Evolutionary conservation across 2,888 invertebrate species (phyloP).

Genomic region (Drosophila koepferae): DNA sequence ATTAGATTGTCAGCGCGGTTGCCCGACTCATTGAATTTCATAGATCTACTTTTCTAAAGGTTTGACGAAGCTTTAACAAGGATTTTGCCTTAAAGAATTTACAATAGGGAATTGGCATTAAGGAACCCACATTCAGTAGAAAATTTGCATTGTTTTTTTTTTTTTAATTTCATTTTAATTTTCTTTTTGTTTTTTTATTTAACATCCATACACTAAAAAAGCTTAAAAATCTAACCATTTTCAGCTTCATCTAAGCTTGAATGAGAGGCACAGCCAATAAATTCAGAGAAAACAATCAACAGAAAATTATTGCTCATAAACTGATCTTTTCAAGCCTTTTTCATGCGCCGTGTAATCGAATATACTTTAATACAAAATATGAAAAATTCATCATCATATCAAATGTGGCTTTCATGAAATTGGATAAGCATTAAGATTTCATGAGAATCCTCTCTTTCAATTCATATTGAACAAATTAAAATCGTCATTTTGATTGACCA

Average conservation of each 20-base stretch:
- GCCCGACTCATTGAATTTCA: slow-evolving; percentile 6
- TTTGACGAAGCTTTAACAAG: neutral
- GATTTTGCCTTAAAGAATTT: neutral
- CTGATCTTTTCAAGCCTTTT: neutral
- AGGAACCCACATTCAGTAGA: too few species aligned
- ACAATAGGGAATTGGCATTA: neutral
- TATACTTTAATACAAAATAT: neutral
- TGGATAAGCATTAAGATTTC: neutral
- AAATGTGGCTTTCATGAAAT: neutral
- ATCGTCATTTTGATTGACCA: too few species aligned
- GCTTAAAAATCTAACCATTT: too few species aligned
- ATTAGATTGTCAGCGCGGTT: slow-evolving; percentile 32
- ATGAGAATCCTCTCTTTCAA: neutral
- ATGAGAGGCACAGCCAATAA: neutral
- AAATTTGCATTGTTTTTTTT: too few species aligned
- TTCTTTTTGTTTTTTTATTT: too few species aligned
- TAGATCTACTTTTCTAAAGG: slow-evolving; percentile 5
- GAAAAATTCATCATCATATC: too few species aligned
- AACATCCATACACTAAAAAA: too few species aligned
- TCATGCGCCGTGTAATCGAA: neutral
- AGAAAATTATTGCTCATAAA: neutral
- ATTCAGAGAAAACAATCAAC: neutral
- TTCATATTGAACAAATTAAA: neutral
- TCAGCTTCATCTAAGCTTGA: neutral
- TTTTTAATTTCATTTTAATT: too few species aligned